These are phyloP conservation scores for Venustoraphidia nigricollis DNA, from an alignment of 2,888 invertebrate species.

Conservation along the genomic window DNA sequence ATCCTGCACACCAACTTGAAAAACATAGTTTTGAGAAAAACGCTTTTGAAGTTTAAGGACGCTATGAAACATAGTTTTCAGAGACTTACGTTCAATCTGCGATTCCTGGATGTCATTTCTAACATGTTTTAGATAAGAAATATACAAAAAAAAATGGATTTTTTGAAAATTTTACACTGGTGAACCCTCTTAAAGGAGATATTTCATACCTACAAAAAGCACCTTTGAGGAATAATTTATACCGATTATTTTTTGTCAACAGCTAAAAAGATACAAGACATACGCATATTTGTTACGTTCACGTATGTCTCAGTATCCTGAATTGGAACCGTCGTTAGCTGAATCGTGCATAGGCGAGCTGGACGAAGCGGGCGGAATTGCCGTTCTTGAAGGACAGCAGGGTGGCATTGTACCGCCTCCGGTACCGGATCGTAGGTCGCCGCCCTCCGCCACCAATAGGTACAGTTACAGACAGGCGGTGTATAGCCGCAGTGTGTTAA, in stretches of 20 bases:
- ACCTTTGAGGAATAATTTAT: too few species aligned
- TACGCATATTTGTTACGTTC: conserved; percentile 63
- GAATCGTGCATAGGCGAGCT: conserved; percentile 41
- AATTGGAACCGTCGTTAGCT: conserved; percentile 34
- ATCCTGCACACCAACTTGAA: too few species aligned
- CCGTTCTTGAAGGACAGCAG: conserved; percentile 16
- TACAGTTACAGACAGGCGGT: conserved; percentile 54
- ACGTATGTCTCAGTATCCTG: conserved; percentile 41
- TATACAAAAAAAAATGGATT: too few species aligned
- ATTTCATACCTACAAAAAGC: too few species aligned
- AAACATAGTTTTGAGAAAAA: too few species aligned
- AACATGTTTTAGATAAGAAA: too few species aligned
- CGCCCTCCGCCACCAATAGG: conserved; percentile 41
- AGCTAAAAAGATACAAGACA: conserved; percentile 73
- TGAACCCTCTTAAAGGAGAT: too few species aligned
- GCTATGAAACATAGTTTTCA: too few species aligned
- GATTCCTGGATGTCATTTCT: too few species aligned
- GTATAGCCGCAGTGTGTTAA: conserved; percentile 44
- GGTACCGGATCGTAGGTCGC: conserved; percentile 38
- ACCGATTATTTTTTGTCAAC: conserved; percentile 16
- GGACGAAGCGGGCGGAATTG: conserved; percentile 27
- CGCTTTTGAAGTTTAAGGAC: too few species aligned
- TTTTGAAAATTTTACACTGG: too few species aligned
- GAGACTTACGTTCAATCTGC: too few species aligned
- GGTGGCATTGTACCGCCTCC: conserved; percentile 33